Conservation (phyloP, 2,888 invertebrate genomes). For the Erynnis tages region DNA sequence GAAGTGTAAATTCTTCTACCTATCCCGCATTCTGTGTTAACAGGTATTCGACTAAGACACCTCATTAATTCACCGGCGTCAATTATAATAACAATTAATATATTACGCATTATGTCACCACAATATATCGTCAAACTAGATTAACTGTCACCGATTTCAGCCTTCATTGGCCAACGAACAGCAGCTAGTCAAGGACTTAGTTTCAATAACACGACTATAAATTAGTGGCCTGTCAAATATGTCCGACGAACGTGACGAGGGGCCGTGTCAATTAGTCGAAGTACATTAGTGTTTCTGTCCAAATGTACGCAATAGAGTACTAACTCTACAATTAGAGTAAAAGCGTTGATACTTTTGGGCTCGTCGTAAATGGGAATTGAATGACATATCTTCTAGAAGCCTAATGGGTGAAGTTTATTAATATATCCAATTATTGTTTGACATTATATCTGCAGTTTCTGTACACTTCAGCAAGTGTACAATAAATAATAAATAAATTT, state of each 20-base stretch:
- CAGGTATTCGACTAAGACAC: too few species aligned
- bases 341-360: conserved; percentile 12
- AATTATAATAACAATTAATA: not conserved
- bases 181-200: conserved; percentile 16
- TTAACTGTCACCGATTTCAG: conserved; percentile 14
- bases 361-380: not conserved
- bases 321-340: conserved; percentile 4
- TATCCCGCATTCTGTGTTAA: too few species aligned
- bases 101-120: not conserved
- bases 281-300: conserved; percentile 13
- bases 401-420: too few species aligned
- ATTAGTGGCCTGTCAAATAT: conserved; percentile 22
- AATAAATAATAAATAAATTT: too few species aligned
- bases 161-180: conserved; percentile 12
- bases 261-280: conserved; percentile 18
- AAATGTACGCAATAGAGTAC: conserved; percentile 1
- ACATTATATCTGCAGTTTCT: too few species aligned
- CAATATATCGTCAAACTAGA: too few species aligned
- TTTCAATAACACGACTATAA: conserved; percentile 26
- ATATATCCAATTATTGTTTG: too few species aligned
- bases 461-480: too few species aligned
- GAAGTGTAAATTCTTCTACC: too few species aligned
- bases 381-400: too few species aligned
- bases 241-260: conserved; percentile 19
- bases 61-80: too few species aligned